Conservation (phyloP, 1,140 invertebrate species). For the Drosophila setifemur region DNA sequence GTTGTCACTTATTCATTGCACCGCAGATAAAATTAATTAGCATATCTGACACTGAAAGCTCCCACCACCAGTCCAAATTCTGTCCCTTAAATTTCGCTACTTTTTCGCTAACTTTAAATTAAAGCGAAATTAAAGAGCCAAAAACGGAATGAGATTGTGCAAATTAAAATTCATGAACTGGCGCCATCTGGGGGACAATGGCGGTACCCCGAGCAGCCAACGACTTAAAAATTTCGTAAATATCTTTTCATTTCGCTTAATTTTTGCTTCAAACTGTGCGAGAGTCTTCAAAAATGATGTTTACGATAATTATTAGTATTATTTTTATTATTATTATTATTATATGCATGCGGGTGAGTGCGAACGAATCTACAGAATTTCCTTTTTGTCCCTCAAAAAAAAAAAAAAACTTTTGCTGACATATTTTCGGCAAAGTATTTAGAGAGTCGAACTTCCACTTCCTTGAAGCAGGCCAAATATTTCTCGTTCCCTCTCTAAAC, state of each 20-base stretch:
- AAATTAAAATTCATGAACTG: constrained; percentile 50
- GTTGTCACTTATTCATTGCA: constrained; percentile 37
- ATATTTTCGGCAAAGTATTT: constrained; percentile 54
- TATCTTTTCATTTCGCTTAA: constrained; percentile 17
- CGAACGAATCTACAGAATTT: constrained; percentile 1
- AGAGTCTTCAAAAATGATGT: constrained; percentile 38
- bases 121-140: no score
- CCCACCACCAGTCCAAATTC: no score
- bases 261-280: not conserved
- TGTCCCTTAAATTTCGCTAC: not conserved
- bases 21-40: constrained; percentile 39
- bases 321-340: no score
- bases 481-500: constrained; percentile 18
- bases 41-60: constrained; percentile 18
- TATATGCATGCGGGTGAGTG: constrained; percentile 9
- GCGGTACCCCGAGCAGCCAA: not conserved
- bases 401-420: constrained; percentile 23
- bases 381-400: not conserved
- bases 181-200: not conserved
- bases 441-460: constrained; percentile 27
- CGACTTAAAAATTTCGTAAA: constrained; percentile 3
- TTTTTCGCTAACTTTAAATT: not conserved
- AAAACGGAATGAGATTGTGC: constrained; percentile 3
- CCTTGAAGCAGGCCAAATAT: not conserved
- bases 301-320: constrained; percentile 40